phyloP scores from a whole-genome alignment of 2,113 vertebrate species.

The Phyllostomus discolor region DNA sequence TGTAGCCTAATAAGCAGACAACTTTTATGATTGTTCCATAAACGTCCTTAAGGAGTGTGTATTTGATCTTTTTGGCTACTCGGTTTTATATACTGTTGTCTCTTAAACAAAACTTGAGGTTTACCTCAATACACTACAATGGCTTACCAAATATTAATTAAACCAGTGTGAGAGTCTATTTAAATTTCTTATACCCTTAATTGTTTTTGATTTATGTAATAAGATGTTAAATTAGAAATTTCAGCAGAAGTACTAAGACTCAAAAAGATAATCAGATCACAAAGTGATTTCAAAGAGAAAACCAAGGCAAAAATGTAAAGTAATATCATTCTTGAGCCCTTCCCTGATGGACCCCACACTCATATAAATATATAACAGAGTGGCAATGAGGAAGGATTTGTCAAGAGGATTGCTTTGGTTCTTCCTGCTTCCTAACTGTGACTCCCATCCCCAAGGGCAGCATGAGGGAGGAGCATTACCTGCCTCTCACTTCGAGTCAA shows the following conservation, averaged over 20 bases:
- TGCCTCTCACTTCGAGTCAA: too few species aligned
- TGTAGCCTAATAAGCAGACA: neutral
- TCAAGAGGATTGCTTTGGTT: neutral
- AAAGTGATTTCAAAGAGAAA: neutral
- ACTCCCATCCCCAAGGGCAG: neutral
- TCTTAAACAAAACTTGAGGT: neutral
- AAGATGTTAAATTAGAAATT: neutral
- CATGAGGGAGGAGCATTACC: too few species aligned
- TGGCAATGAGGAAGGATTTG: neutral
- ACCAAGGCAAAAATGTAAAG: neutral
- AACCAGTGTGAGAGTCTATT: neutral
- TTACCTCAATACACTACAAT: neutral
- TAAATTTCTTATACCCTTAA: neutral
- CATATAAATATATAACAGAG: neutral
- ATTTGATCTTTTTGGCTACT: neutral
- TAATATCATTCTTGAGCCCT: neutral
- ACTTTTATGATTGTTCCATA: neutral
- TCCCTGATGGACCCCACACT: neutral
- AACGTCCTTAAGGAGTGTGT: neutral
- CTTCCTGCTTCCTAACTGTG: neutral
- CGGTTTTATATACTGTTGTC: neutral
- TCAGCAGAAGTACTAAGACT: neutral
- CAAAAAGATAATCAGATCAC: neutral
- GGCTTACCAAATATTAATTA: neutral
- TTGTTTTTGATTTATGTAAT: neutral